phyloP scores from a whole-genome alignment of 2,797 vertebrate genomes.

The Eulemur mongoz region DNA sequence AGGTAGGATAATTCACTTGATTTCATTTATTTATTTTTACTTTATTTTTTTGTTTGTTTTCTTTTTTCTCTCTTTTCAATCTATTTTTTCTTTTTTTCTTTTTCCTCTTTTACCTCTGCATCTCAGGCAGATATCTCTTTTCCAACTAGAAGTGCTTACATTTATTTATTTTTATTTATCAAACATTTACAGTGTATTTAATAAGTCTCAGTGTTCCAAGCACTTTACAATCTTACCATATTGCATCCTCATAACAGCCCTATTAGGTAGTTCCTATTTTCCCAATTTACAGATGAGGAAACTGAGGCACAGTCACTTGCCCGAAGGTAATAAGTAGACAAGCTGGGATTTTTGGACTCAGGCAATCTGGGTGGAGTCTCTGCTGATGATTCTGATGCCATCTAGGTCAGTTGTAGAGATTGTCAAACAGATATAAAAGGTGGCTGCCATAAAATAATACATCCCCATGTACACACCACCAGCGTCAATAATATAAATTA shows the following conservation, averaged over 20 bases:
- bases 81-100: too few species aligned
- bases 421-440: neutral
- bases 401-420: neutral
- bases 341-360: neutral
- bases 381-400: neutral
- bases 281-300: neutral
- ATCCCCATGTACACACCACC: neutral
- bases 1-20: neutral
- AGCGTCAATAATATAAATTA: neutral
- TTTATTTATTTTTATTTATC: neutral
- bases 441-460: neutral
- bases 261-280: neutral
- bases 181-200: neutral
- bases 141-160: too few species aligned
- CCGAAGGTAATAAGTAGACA: neutral
- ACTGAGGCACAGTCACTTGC: neutral
- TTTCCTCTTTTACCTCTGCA: too few species aligned
- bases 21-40: constrained; percentile 12
- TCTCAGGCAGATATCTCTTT: too few species aligned
- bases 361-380: neutral
- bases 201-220: neutral
- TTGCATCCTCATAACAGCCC: neutral
- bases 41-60: neutral
- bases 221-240: neutral
- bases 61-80: too few species aligned